Conservation (phyloP, 2,888 invertebrate species). For the Pyrrhosoma nymphula region DNA sequence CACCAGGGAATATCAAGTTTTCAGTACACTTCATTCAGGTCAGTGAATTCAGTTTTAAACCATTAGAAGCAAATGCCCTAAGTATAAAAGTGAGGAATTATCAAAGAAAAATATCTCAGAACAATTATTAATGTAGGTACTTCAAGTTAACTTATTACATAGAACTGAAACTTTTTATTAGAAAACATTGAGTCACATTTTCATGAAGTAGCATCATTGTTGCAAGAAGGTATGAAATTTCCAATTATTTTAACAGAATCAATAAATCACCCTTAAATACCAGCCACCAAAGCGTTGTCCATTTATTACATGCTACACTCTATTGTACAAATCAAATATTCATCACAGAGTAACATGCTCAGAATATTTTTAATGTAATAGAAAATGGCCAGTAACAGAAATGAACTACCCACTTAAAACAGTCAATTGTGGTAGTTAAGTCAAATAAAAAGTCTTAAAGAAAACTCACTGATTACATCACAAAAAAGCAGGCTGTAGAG, state of each 20-base stretch:
- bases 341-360: neutral
- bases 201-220: no score
- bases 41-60: no score
- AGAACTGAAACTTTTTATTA: neutral
- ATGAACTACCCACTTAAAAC: neutral
- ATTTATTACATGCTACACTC: neutral
- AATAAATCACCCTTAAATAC: neutral
- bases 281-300: constrained; percentile 1
- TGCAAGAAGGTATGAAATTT: no score
- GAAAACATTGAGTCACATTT: neutral
- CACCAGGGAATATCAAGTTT: no score
- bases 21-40: no score
- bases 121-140: no score
- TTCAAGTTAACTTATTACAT: neutral
- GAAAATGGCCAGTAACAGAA: neutral
- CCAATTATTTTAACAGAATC: neutral
- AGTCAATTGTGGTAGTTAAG: neutral
- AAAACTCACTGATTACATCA: constrained; percentile 36
- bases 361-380: neutral
- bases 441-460: neutral
- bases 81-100: neutral
- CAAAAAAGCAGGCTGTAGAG: constrained; percentile 13
- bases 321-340: neutral
- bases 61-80: no score
- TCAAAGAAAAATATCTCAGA: neutral